phyloP scores from a whole-genome alignment of 1,140 invertebrate genomes.

The Leucophenga varia region DNA sequence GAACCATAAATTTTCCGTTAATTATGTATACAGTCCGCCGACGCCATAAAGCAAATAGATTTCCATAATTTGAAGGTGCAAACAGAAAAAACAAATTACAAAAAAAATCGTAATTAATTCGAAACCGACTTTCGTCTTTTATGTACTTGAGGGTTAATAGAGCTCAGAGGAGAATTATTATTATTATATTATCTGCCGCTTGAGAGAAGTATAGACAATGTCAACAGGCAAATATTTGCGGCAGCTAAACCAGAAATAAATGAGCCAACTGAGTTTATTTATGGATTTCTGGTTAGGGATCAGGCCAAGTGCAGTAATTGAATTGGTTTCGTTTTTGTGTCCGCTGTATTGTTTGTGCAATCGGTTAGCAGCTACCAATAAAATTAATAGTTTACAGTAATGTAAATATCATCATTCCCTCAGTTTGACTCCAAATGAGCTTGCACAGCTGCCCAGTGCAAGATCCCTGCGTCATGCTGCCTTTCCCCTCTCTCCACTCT shows the following conservation, averaged over 20 bases:
- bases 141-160: constrained; percentile 5
- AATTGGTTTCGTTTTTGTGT: constrained; percentile 15
- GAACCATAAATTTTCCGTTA: constrained; percentile 13
- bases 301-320: constrained; percentile 24
- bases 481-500: too few species aligned
- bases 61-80: constrained; percentile 21
- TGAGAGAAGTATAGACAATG: too few species aligned
- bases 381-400: too few species aligned
- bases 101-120: constrained; percentile 10
- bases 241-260: constrained; percentile 17
- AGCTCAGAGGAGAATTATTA: too few species aligned
- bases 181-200: too few species aligned
- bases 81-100: constrained; percentile 1
- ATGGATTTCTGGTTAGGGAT: constrained; percentile 17
- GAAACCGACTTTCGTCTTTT: constrained; percentile 11
- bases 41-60: constrained; percentile 8
- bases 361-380: too few species aligned
- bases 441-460: constrained; percentile 36
- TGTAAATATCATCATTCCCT: too few species aligned
- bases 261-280: constrained; percentile 11
- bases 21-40: constrained; percentile 16
- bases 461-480: too few species aligned
- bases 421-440: constrained; percentile 29
- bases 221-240: constrained; percentile 18
- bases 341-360: too few species aligned